These are phyloP conservation scores for Xenopus laevis DNA, from an alignment of 2,113 vertebrate genomes.

Conservation along the genomic window DNA sequence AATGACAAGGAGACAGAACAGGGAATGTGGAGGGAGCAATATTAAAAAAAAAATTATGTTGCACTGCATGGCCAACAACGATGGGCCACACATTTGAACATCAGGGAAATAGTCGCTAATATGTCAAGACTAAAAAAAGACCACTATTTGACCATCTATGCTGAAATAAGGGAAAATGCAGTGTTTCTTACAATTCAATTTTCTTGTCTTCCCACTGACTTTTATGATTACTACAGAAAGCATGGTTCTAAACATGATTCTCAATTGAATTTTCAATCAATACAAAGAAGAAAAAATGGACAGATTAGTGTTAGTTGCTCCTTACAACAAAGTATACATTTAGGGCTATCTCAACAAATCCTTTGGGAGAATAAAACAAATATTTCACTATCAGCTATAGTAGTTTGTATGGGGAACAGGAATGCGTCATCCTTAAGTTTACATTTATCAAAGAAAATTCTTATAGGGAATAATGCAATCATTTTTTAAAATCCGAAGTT, in stretches of 20 bases:
- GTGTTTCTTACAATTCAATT: constrained; percentile 68
- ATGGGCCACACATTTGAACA: too few species aligned
- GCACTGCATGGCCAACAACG: too few species aligned
- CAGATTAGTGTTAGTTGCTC: constrained; percentile 64
- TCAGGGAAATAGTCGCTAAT: constrained; percentile 67
- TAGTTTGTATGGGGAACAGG: too few species aligned
- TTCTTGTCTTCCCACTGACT: constrained; percentile 83
- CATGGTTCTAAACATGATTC: constrained; percentile 75
- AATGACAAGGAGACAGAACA: too few species aligned
- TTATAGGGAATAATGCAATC: too few species aligned
- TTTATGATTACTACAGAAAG: constrained; percentile 74
- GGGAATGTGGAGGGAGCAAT: too few species aligned
- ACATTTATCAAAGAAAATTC: too few species aligned
- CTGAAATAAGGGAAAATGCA: constrained; percentile 65
- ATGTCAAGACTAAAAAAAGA: constrained; percentile 68
- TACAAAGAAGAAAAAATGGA: constrained; percentile 65
- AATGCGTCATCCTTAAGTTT: too few species aligned
- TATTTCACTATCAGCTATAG: too few species aligned
- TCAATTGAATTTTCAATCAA: constrained; percentile 77
- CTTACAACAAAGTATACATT: constrained; percentile 59
- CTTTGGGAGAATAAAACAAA: too few species aligned
- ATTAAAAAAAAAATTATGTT: too few species aligned
- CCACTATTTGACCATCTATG: constrained; percentile 80
- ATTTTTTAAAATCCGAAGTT: too few species aligned
- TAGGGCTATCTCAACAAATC: not conserved